Percentiles rank a stretch among this genome's conserved stretches.
phyloP scores from a whole-genome alignment of 2,113 vertebrate species.

The Sturnira hondurensis region DNA sequence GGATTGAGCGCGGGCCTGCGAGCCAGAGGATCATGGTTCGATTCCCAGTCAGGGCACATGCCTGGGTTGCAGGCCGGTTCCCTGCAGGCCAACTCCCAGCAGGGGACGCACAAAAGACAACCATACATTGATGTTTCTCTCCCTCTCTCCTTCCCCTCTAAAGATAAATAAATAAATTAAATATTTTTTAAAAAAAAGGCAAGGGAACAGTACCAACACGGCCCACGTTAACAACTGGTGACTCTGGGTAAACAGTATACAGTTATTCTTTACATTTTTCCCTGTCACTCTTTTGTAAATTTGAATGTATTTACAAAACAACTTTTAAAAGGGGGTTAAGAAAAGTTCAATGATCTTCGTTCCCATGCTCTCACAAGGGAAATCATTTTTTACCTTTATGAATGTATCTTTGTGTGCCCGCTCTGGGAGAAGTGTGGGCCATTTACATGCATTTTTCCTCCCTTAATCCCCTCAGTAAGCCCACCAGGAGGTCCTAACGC shows the following conservation, averaged over 20 bases:
- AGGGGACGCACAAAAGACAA: no score
- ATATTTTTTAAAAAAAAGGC: background rate
- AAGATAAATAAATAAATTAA: no score
- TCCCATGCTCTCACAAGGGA: background rate
- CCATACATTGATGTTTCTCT: no score
- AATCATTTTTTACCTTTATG: background rate
- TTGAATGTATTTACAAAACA: background rate
- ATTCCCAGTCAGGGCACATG: no score
- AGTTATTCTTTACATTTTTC: background rate
- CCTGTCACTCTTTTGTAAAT: background rate
- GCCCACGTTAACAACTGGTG: background rate
- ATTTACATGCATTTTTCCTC: background rate
- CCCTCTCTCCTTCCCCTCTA: no score
- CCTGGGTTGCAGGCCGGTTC: no score
- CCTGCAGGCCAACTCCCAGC: no score
- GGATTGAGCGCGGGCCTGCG: no score
- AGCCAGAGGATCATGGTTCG: no score
- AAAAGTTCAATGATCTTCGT: background rate
- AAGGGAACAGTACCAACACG: background rate
- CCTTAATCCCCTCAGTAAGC: constrained; percentile 23
- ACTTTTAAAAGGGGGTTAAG: background rate
- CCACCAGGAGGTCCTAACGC: background rate
- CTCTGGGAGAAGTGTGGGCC: background rate
- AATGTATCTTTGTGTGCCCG: background rate
- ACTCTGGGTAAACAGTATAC: background rate